Conservation (phyloP, 2,797 vertebrate genomes). For the Rallus crepitans region DNA sequence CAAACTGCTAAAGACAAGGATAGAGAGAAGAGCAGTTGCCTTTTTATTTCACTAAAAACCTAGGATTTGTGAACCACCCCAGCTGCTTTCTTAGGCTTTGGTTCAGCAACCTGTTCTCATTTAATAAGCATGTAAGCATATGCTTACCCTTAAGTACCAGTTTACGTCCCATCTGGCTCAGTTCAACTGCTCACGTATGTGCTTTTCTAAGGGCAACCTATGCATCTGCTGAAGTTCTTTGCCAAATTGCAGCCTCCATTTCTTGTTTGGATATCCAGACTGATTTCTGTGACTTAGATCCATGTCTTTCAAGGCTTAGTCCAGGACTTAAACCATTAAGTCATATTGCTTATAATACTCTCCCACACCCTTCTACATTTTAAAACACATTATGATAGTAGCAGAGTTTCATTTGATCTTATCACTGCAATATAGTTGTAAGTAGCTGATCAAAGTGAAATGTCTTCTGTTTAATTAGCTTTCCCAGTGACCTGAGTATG, state of each 20-base stretch:
- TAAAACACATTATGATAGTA: not conserved
- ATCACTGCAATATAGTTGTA: not conserved
- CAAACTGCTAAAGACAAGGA: not conserved
- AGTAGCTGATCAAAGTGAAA: constrained; percentile 63
- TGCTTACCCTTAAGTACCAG: constrained; percentile 23
- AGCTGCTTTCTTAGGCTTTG: constrained; percentile 4
- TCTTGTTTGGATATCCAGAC: not conserved
- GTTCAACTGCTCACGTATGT: not conserved
- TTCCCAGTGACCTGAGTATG: constrained; percentile 27
- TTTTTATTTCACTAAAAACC: not conserved
- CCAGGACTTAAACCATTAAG: not conserved
- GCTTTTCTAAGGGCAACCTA: constrained; percentile 22
- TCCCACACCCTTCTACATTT: constrained; percentile 21
- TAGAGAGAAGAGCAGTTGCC: not conserved
- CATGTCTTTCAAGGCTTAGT: not conserved
- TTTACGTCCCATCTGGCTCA: constrained; percentile 48
- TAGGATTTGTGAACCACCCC: not conserved
- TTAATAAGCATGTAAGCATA: not conserved
- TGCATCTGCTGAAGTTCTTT: constrained; percentile 33
- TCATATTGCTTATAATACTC: not conserved
- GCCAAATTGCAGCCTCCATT: not conserved
- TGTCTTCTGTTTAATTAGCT: constrained; percentile 42
- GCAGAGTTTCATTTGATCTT: constrained; percentile 39
- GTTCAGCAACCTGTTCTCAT: constrained; percentile 8
- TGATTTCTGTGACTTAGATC: not conserved